Base-by-base conservation (phyloP, 2,113 vertebrate genomes). In the Cryptotis parvus region DNA sequence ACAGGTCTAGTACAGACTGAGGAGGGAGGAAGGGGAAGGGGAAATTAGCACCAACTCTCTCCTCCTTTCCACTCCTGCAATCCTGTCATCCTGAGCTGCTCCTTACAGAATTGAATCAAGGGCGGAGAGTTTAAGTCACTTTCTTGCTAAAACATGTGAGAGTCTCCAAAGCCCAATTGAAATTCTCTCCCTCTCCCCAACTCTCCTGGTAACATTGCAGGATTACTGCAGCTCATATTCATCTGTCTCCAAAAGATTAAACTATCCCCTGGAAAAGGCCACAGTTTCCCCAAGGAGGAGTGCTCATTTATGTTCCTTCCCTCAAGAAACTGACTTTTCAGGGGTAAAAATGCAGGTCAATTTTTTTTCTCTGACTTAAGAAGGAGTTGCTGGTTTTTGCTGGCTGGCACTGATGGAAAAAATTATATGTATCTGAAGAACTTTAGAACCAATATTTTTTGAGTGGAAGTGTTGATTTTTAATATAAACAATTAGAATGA, bases 231-330 rank as follows among this genome's bases (percentile, higher is more conserved):
- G 49, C 96, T 97, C 96, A 95, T 96, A 95, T 90, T 97, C 97
- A 97, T 97, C 97, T 96, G 95, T 97, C 97, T 98, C 93, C 95
- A 55, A 96, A 97, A 98, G 97, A 98, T 98, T 98, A 98, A 98
- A 98, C 94, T 86, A 73, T 97, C 96, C 96, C 94, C 95, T 95
- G 96, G 92, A 97, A 98, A 98, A 98, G 95, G 97, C 98, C 97
- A 97, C 96, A 76, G 84, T 5, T 0, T 96, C 97, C 96, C 95
- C 2, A 90, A 97, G 96, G 97, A 97, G 85, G 76, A 91, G 76
- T 97, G 75, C 96, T 95, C 94, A 94, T 97, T 97, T 97, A 91
- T 49, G 89, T 87, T 96, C 87, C 43, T 85, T 75, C 66, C 86
- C 86, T 63, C 82, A 87, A 95, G 96, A 96, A 96, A 97, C 37